These are phyloP conservation scores for Lepilemur septentrionalis DNA, from an alignment of 2,797 vertebrate genomes.

Conservation along the genomic window DNA sequence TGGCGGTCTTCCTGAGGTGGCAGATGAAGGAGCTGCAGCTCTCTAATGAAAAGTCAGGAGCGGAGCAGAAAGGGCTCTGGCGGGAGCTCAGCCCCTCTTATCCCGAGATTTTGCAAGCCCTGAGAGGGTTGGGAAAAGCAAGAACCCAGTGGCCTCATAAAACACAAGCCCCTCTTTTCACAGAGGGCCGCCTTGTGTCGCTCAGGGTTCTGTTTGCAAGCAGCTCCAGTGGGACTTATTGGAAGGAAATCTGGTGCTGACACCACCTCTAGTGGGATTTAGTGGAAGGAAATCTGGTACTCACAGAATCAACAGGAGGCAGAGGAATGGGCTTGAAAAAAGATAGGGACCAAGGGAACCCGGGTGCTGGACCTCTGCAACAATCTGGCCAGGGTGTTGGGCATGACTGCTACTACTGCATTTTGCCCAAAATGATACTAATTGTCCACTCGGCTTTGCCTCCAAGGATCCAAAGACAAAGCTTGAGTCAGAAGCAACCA, in stretches of 20 bases:
- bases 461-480: not conserved
- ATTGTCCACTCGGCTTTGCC: not conserved
- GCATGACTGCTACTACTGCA: not conserved
- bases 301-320: constrained; percentile 66
- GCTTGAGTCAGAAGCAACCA: not conserved
- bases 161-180: constrained; percentile 52
- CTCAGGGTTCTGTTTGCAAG: constrained; percentile 26
- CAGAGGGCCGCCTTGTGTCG: not conserved
- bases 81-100: constrained; percentile 17
- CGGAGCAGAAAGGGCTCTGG: not conserved
- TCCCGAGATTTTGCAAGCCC: constrained; percentile 34
- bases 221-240: constrained; percentile 42
- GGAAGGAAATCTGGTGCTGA: constrained; percentile 63
- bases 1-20: not conserved
- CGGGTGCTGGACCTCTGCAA: not conserved
- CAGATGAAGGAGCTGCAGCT: not conserved
- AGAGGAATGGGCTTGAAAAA: constrained; percentile 17
- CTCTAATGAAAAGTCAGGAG: not conserved
- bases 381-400: not conserved
- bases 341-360: not conserved
- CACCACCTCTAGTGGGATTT: constrained; percentile 62
- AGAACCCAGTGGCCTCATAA: constrained; percentile 39
- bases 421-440: not conserved
- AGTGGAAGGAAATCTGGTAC: constrained; percentile 68
- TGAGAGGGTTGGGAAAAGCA: not conserved